These are phyloP conservation scores for Stenichneumon culpator DNA, from an alignment of 2,888 invertebrate species.

Conservation along the genomic window DNA sequence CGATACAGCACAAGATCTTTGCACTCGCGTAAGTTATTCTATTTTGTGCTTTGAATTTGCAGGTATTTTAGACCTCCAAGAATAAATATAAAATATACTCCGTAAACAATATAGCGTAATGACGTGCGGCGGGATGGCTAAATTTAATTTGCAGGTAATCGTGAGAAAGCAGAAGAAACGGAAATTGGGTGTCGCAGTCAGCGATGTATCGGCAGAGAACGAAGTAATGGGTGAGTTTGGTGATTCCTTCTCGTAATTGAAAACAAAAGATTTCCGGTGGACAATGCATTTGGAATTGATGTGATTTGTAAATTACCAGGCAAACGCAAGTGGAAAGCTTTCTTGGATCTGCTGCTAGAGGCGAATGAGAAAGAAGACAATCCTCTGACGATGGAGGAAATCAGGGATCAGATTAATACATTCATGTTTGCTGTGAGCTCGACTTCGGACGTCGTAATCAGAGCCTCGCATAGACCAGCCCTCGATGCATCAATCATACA, in stretches of 20 bases:
- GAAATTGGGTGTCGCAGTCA: neutral
- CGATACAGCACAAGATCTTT: conserved; percentile 68
- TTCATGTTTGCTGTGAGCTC: conserved; percentile 90
- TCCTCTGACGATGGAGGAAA: conserved; percentile 87
- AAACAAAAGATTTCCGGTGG: neutral
- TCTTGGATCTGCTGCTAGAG: conserved; percentile 89
- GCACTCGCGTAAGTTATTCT: conserved; percentile 38
- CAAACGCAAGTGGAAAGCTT: conserved; percentile 88
- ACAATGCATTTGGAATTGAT: neutral
- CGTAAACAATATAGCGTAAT: neutral
- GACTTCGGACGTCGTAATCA: neutral
- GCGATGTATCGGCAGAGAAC: conserved; percentile 14
- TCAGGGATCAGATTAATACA: conserved; percentile 91
- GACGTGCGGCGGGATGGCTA: no score
- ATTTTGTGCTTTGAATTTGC: neutral
- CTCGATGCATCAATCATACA: neutral
- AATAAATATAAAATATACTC: conserved; percentile 75
- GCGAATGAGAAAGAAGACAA: conserved; percentile 87
- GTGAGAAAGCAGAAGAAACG: conserved; percentile 70
- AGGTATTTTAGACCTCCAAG: neutral
- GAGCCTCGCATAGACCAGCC: neutral
- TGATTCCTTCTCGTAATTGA: neutral
- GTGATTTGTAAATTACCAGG: conserved; percentile 78
- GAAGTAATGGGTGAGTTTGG: conserved; percentile 53
- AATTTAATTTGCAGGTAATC: conserved; percentile 72